Evolutionary conservation across 2,888 invertebrate species (phyloP).

Genomic region (Drosophila robusta): DNA sequence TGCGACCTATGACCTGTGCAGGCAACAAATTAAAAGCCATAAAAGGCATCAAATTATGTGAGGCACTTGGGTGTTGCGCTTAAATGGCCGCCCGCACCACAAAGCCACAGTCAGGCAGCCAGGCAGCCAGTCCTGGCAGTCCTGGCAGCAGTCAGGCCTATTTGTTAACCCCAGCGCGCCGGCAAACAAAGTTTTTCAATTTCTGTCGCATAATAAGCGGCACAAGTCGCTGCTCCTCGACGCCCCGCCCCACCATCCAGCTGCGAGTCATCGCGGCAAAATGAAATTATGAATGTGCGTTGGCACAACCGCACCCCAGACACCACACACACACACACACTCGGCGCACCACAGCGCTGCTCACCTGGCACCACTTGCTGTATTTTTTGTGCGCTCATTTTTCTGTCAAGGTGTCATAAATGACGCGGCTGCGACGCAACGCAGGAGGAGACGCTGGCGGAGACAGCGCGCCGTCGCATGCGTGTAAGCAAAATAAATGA

Average conservation of each 20-base stretch:
- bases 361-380: constrained; percentile 68
- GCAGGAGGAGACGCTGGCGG: constrained; percentile 40
- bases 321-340: constrained; percentile 17
- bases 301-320: constrained; percentile 77
- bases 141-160: constrained; percentile 46
- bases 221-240: constrained; percentile 48
- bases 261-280: constrained; percentile 64
- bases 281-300: constrained; percentile 81
- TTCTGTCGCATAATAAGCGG: constrained; percentile 81
- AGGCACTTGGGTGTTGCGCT: constrained; percentile 72
- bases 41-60: constrained; percentile 81
- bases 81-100: constrained; percentile 49
- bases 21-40: constrained; percentile 79
- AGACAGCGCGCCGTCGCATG: constrained; percentile 51
- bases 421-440: constrained; percentile 58
- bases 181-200: constrained; percentile 82
- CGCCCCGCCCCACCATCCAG: neutral
- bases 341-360: neutral
- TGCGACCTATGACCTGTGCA: constrained; percentile 47
- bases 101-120: constrained; percentile 27
- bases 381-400: constrained; percentile 67
- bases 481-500: constrained; percentile 81
- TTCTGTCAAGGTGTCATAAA: constrained; percentile 82
- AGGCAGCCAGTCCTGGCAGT: constrained; percentile 11
- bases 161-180: constrained; percentile 80